These are phyloP conservation scores for Drosophila punjabiensis DNA, from an alignment of 1,140 invertebrate species.

Conservation along the genomic window DNA sequence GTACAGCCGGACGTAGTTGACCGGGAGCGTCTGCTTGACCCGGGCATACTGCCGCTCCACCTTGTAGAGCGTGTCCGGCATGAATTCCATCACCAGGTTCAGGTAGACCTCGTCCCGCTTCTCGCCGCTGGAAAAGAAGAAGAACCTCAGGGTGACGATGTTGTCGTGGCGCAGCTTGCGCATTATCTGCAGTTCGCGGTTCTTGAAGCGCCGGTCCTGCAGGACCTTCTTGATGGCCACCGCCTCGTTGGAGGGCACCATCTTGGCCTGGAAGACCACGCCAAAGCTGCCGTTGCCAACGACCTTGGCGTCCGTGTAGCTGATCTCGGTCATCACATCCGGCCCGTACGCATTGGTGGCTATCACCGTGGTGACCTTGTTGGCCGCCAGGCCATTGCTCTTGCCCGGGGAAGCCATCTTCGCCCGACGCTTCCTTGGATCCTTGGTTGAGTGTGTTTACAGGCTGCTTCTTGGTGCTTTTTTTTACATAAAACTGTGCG, in stretches of 20 bases:
- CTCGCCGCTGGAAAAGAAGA: conserved; percentile 99
- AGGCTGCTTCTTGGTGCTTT: neutral
- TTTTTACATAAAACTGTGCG: neutral
- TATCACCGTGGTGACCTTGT: conserved; percentile 97
- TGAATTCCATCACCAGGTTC: conserved; percentile 99
- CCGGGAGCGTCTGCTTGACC: conserved; percentile 99
- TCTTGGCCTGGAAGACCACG: conserved; percentile 98
- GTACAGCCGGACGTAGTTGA: conserved; percentile 99
- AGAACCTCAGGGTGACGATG: conserved; percentile 99
- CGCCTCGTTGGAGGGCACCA: conserved; percentile 96
- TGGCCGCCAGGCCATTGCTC: conserved; percentile 15
- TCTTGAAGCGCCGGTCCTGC: conserved; percentile 99
- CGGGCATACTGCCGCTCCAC: conserved; percentile 99
- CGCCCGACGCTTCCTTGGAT: conserved; percentile 5
- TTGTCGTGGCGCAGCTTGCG: conserved; percentile 99
- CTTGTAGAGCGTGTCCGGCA: conserved; percentile 99
- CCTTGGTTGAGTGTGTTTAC: conserved; percentile 7
- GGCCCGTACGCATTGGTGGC: conserved; percentile 97
- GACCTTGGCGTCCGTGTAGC: conserved; percentile 98
- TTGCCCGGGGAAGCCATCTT: conserved; percentile 35
- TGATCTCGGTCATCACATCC: conserved; percentile 96
- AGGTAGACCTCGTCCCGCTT: conserved; percentile 99
- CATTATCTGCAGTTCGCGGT: conserved; percentile 99
- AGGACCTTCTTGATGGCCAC: conserved; percentile 99
- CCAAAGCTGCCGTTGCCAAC: conserved; percentile 99